These are phyloP conservation scores for Colletes latitarsis DNA, from an alignment of 1,140 invertebrate genomes.

Conservation along the genomic window DNA sequence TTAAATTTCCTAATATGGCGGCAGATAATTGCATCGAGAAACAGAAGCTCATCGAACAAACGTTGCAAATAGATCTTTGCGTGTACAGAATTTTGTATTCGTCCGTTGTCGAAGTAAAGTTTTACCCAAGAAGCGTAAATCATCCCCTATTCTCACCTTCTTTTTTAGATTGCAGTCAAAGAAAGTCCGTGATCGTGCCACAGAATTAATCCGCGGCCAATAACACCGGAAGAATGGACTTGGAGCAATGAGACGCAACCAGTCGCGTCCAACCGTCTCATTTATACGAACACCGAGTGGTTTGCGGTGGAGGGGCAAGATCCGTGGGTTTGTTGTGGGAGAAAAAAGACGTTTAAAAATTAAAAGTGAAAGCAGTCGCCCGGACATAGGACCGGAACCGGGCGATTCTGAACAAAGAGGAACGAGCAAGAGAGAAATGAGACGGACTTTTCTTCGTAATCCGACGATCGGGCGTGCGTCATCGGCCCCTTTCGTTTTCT, in stretches of 20 bases:
- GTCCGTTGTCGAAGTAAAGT: too few species aligned
- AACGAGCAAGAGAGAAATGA: slow-evolving; percentile 19
- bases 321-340: slow-evolving; percentile 31
- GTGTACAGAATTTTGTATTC: too few species aligned
- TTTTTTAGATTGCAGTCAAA: background rate
- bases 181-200: too few species aligned
- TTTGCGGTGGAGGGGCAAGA: slow-evolving; percentile 36
- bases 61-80: too few species aligned
- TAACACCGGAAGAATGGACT: slow-evolving; percentile 1
- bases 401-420: slow-evolving; percentile 24
- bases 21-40: too few species aligned
- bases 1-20: too few species aligned
- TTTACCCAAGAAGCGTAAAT: too few species aligned
- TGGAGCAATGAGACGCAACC: background rate
- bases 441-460: slow-evolving; percentile 60
- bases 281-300: slow-evolving; percentile 47
- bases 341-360: slow-evolving; percentile 63
- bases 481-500: slow-evolving; percentile 57
- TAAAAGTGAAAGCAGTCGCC: slow-evolving; percentile 74
- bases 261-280: background rate
- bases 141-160: slow-evolving; percentile 21
- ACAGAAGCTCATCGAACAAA: too few species aligned
- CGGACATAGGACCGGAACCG: slow-evolving; percentile 71
- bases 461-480: slow-evolving; percentile 57
- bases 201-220: background rate